Conservation (phyloP, 2,888 invertebrate species). For the Drosophila dives region DNA sequence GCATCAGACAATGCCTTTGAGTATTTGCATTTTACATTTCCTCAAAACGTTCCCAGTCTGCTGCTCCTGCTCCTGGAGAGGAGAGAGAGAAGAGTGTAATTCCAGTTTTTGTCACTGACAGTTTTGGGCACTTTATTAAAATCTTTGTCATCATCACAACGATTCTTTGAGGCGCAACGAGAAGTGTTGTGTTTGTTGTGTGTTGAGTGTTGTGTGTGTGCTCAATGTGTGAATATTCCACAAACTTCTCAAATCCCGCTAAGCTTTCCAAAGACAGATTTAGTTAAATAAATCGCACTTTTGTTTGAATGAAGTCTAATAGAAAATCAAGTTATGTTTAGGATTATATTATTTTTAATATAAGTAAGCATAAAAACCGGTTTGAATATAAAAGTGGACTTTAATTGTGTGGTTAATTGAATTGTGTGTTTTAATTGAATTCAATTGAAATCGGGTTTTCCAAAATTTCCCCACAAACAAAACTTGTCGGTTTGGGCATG, state of each 20-base stretch:
- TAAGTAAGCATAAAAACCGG: neutral
- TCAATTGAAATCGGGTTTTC: neutral
- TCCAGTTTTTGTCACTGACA: conserved; percentile 73
- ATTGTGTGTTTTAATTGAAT: neutral
- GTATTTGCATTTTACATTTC: conserved; percentile 65
- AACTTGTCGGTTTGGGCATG: neutral
- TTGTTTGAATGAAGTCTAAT: neutral
- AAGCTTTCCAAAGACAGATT: conserved; percentile 4
- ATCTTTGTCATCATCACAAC: conserved; percentile 54
- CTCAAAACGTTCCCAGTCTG: conserved; percentile 2
- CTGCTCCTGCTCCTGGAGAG: neutral
- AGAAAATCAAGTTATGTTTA: neutral
- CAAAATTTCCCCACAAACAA: neutral
- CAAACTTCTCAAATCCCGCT: conserved; percentile 1
- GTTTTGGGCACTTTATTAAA: conserved; percentile 77
- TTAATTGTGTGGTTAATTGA: neutral
- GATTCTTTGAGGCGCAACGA: conserved; percentile 37
- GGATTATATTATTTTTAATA: neutral
- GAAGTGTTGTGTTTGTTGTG: neutral
- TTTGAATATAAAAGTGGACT: neutral
- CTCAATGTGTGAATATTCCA: conserved; percentile 21
- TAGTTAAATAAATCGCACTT: neutral
- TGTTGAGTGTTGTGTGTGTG: conserved; percentile 16
- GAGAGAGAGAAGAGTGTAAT: conserved; percentile 44
- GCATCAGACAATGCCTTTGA: conserved; percentile 73